These are phyloP conservation scores for Asobara japonica DNA, from an alignment of 1,140 invertebrate genomes.

Conservation along the genomic window DNA sequence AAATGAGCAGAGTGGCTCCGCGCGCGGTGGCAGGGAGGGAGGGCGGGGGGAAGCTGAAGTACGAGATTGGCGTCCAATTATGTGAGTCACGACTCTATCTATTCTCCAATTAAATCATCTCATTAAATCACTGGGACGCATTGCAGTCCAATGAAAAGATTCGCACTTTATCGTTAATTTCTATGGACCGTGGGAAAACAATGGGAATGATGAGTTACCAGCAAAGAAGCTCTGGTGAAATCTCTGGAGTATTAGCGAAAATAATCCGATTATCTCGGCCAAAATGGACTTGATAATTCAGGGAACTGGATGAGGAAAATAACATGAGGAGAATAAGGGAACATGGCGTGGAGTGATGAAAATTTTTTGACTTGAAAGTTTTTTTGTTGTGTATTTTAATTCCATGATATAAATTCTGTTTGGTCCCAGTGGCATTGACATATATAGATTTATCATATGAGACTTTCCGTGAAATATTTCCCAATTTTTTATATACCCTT, in stretches of 20 bases:
- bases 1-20: neutral
- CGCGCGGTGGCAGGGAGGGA: no score
- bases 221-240: neutral
- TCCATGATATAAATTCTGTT: no score
- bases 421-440: no score
- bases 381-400: no score
- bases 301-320: no score
- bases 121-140: slow-evolving; percentile 11
- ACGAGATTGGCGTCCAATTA: neutral
- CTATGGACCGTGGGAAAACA: neutral
- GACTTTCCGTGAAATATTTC: no score
- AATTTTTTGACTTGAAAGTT: no score
- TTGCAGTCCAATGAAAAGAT: slow-evolving; percentile 9
- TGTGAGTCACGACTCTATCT: slow-evolving; percentile 1
- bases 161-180: slow-evolving; percentile 2
- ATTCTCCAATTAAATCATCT: slow-evolving; percentile 20
- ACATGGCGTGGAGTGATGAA: no score
- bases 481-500: no score
- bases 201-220: neutral
- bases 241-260: neutral
- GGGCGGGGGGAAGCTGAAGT: neutral
- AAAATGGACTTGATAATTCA: neutral
- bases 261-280: neutral
- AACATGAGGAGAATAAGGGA: no score
- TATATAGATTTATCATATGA: no score